phyloP scores from a whole-genome alignment of 2,797 vertebrate genomes.

The Coregonus ussuriensis region DNA sequence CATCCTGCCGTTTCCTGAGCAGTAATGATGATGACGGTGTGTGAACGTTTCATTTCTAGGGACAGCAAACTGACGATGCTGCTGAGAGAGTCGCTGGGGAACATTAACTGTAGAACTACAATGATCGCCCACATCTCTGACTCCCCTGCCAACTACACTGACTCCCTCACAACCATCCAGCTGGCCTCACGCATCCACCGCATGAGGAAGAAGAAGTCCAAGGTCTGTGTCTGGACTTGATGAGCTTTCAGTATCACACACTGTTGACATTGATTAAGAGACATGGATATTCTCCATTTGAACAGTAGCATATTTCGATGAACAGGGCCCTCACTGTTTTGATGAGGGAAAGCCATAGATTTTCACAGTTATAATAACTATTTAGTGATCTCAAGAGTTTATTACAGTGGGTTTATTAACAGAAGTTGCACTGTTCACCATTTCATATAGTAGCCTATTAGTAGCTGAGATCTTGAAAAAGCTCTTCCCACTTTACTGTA shows the following conservation, averaged over 20 bases:
- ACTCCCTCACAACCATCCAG: conserved; percentile 94
- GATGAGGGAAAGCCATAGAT: not conserved
- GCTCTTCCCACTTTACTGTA: conserved; percentile 30
- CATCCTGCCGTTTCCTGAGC: conserved; percentile 40
- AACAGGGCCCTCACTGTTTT: not conserved
- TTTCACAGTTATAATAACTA: not conserved
- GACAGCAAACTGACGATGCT: conserved; percentile 98
- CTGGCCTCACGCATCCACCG: conserved; percentile 96
- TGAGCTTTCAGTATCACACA: not conserved
- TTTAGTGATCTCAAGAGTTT: not conserved
- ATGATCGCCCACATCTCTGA: conserved; percentile 98
- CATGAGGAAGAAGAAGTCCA: conserved; percentile 95
- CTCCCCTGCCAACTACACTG: conserved; percentile 85
- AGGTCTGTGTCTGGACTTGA: conserved; percentile 72
- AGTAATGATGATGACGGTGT: conserved; percentile 6
- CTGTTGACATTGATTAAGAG: not conserved
- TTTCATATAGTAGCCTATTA: conserved; percentile 18
- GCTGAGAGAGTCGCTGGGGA: conserved; percentile 92
- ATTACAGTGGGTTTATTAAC: conserved; percentile 28
- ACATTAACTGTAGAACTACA: conserved; percentile 93
- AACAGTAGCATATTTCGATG: not conserved
- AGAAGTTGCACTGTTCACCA: conserved; percentile 23
- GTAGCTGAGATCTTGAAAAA: conserved; percentile 21
- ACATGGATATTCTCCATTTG: not conserved
- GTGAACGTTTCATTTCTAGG: conserved; percentile 69